These are phyloP conservation scores for Gambusia holbrooki DNA, from an alignment of 2,113 vertebrate species.

Conservation along the genomic window DNA sequence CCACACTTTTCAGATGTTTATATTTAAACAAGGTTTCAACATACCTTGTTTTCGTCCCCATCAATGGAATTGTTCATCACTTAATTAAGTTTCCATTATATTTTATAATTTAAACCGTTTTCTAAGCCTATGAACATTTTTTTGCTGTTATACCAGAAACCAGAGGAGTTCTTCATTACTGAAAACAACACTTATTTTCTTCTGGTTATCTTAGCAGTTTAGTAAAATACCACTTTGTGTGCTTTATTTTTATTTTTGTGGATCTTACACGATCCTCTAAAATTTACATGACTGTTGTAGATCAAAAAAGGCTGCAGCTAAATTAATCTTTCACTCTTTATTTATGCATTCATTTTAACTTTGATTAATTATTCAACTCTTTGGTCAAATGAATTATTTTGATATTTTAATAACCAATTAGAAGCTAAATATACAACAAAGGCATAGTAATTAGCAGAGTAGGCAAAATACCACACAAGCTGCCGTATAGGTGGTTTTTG, in stretches of 20 bases:
- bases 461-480: not conserved
- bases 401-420: not conserved
- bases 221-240: not conserved
- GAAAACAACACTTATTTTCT: not conserved
- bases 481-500: conserved; percentile 17
- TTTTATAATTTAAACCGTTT: too few relatives aligned
- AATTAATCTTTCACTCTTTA: not conserved
- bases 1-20: too few relatives aligned
- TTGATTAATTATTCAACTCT: not conserved
- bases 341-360: not conserved
- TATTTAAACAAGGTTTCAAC: too few relatives aligned
- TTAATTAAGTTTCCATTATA: too few relatives aligned
- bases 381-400: not conserved
- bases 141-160: too few relatives aligned
- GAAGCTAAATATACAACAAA: not conserved
- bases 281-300: not conserved
- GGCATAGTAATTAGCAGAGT: not conserved
- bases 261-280: not conserved
- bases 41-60: too few relatives aligned
- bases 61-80: too few relatives aligned
- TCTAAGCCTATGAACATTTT: too few relatives aligned
- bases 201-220: not conserved
- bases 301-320: not conserved
- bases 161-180: too few relatives aligned
- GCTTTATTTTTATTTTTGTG: not conserved